A percentile compares a stretch with the other conserved stretches of the same genome.
These are phyloP conservation scores for Trichopria drosophilae DNA, from an alignment of 2,888 invertebrate genomes.

Conservation along the genomic window DNA sequence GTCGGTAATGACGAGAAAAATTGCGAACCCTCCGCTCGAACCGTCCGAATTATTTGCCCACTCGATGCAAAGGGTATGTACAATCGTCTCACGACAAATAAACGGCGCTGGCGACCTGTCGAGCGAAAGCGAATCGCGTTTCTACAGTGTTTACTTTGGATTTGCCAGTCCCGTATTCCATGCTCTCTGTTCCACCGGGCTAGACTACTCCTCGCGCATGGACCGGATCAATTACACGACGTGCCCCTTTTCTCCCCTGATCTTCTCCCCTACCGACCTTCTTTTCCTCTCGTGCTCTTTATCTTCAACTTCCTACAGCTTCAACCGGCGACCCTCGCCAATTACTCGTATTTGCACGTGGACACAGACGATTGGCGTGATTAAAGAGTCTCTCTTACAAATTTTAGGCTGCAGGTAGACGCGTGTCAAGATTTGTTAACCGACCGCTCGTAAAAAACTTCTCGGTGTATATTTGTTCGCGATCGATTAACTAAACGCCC, in stretches of 20 bases:
- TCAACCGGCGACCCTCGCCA: slow-evolving; percentile 13
- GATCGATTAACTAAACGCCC: no score
- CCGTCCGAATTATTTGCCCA: not conserved
- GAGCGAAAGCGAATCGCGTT: slow-evolving; percentile 39
- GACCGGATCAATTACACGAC: slow-evolving; percentile 51
- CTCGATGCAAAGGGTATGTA: slow-evolving; percentile 25
- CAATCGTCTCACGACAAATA: slow-evolving; percentile 41
- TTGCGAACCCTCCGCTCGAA: not conserved
- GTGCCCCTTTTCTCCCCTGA: slow-evolving; percentile 31
- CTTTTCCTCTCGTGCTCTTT: slow-evolving; percentile 13
- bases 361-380: no score
- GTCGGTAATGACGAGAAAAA: no score
- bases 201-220: no score
- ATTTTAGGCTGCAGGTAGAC: no score
- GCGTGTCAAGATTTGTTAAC: no score
- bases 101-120: slow-evolving; percentile 42
- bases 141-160: slow-evolving; percentile 31
- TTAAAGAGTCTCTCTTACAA: no score
- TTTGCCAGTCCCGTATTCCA: slow-evolving; percentile 27
- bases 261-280: slow-evolving; percentile 28
- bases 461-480: no score
- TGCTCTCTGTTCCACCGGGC: slow-evolving; percentile 42
- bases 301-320: slow-evolving; percentile 5
- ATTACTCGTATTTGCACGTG: slow-evolving; percentile 23
- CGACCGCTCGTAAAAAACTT: no score